Base-by-base conservation (phyloP, 2,888 invertebrate species). In the Epirrhoe alternata region DNA sequence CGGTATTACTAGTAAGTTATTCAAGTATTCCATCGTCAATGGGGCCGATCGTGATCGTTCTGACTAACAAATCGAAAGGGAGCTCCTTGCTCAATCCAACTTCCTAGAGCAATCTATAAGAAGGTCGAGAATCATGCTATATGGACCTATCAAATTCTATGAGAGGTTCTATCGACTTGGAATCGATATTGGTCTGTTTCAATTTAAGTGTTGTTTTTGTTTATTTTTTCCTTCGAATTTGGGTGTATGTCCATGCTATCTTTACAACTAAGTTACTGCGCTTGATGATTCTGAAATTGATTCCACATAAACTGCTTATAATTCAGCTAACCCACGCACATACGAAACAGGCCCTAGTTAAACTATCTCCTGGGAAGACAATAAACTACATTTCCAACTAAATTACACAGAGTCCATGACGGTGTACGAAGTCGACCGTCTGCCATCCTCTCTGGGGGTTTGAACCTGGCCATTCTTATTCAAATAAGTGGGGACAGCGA, bases 401-500 rank as follows among this genome's bases (percentile, higher is more conserved):
- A 79, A 81, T 82, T 79, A 82, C 83, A 76, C 69, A 73, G 77
- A 75, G 82, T 78, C 74, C 77, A 81, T 79, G 78, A 77, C 79
- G 73, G 76, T 75, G 79, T 77, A 73, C 78, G 79, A 82, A 78
- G 79, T 78, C 79, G 76, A 77, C 79, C 76, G 82, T 80, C 80
- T 80, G 80, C 65, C 72, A 14, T 59, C 52, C 69, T 79, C 84
- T 77, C 80, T 61, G 67, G 83, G 81, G 81, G 79, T 75, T 75
- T 73, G 76, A 77, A 81, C 81, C 84, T 81, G 82, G 79, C 87
- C 79, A 89, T 90, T 91, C 89, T 91, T 89, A 92, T 92, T 92
- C 89, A 91, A 92, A 91, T 91, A 88, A 85, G 87, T 82, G 84
- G 82, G 82, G 85, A 77, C 85, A 81, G 79, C 81, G 88, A 87